These are phyloP conservation scores for Gallinago media DNA, from an alignment of 2,113 vertebrate genomes.

Conservation along the genomic window DNA sequence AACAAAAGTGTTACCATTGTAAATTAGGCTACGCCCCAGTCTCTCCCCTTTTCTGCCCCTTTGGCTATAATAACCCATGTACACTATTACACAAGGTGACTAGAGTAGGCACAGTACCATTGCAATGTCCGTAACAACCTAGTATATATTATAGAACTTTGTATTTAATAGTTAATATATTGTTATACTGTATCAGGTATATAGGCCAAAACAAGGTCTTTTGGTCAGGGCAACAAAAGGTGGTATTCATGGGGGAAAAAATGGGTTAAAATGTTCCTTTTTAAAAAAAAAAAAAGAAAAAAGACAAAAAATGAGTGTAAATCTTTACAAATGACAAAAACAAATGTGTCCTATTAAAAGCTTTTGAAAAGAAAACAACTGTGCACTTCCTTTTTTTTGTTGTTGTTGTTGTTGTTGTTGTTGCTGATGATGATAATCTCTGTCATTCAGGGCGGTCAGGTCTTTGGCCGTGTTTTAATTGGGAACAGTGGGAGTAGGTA, in stretches of 20 bases:
- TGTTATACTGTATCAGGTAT: constrained; percentile 70
- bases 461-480: neutral
- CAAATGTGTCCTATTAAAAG: constrained; percentile 71
- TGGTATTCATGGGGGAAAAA: constrained; percentile 49
- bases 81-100: constrained; percentile 65
- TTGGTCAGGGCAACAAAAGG: constrained; percentile 61
- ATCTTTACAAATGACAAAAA: constrained; percentile 71
- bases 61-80: constrained; percentile 62
- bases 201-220: constrained; percentile 53
- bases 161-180: constrained; percentile 75
- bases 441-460: neutral
- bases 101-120: constrained; percentile 71
- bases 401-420: neutral
- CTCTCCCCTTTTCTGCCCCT: constrained; percentile 57
- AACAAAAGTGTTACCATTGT: constrained; percentile 30
- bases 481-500: neutral
- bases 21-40: constrained; percentile 62
- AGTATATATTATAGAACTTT: constrained; percentile 73
- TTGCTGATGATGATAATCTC: neutral
- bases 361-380: constrained; percentile 66
- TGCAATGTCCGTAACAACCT: constrained; percentile 71
- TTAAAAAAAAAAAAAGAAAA: neutral
- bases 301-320: constrained; percentile 45
- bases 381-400: neutral
- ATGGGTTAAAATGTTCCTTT: constrained; percentile 57